Evolutionary conservation across 2,113 vertebrate genomes (phyloP), one percentile per base, ranked within the genome.

Genomic region (Amazona vittata): DNA sequence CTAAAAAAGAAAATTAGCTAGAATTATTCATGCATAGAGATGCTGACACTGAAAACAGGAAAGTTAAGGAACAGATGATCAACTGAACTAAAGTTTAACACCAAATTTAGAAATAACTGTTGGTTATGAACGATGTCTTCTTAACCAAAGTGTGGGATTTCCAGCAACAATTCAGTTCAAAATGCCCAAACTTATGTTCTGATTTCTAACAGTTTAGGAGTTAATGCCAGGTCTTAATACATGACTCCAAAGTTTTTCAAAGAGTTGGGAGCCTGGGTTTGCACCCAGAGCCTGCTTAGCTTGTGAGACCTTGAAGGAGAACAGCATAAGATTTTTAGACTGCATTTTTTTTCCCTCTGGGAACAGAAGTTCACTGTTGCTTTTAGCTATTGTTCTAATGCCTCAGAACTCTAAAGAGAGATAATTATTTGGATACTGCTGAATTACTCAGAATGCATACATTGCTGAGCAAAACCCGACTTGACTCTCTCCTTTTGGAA

Each of bases 401-500:
- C 33, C 57, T 89, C 60, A 62, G n/a, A 88, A 77, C 28, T 80
- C 50, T 31, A 95, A 86, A 90, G 77, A 75, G 46, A 79, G 73
- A 65, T 31, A 90, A 94, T 95, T 90, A 81, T 92, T 95, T 95
- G 81, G 87, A 47, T 52, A 49, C 31, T 75, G 73, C 41, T 89
- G 86, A 91, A 92, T 91, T 85, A 78, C 77, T 92, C 55, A 92
- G 75, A 92, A 83, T 43, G 25, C 39, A 68, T 6, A 62, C 63
- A 59, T 25, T 68, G 63, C 89, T 89, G 87, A 97, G 94, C 39
- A 86, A 81, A 92, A 96, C 24, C 12, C 1, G 0, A 81, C 80
- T 92, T 93, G 89, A 93, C 65, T 94, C 52, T 83, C 76, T 89
- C 52, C 64, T 89, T 93, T 91, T 81, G 57, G 86, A 96, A 97